Base-by-base conservation (phyloP, 1,140 invertebrate species). In the Sycophila sp. region DNA sequence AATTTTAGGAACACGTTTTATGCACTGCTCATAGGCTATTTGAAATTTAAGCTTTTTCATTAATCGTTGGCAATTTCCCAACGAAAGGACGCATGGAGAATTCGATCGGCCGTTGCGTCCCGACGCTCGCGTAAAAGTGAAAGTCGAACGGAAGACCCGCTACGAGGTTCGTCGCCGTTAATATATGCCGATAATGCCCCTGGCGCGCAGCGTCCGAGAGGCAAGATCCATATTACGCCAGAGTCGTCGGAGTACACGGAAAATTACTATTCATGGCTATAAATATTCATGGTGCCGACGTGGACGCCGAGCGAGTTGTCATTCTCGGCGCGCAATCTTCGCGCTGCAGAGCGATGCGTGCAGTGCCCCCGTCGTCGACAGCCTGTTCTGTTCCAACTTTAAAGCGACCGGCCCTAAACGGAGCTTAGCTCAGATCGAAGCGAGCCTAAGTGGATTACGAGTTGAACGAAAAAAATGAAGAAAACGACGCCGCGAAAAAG, bases 21-120 rank as follows among this genome's bases (percentile, higher is more conserved):
- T n/a, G n/a, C n/a, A n/a, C n/a, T n/a, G n/a, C n/a, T n/a, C n/a
- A n/a, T n/a, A n/a, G n/a, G n/a, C n/a, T n/a, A n/a, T n/a, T n/a
- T n/a, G n/a, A n/a, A n/a, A n/a, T n/a, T n/a, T n/a, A n/a, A n/a
- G n/a, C n/a, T n/a, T n/a, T n/a, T n/a, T n/a, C n/a, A n/a, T n/a
- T n/a, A n/a, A n/a, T n/a, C n/a, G n/a, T n/a, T n/a, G n/a, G n/a
- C n/a, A n/a, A n/a, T n/a, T n/a, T n/a, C n/a, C n/a, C n/a, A n/a
- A n/a, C n/a, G n/a, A n/a, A n/a, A n/a, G n/a, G n/a, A n/a, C n/a
- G n/a, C n/a, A n/a, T n/a, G n/a, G n/a, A n/a, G n/a, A n/a, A n/a
- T n/a, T n/a, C n/a, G n/a, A 47, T 7, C 42, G n/a, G n/a, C 40
- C 10, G 42, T 73, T 68, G 47, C 71, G 65, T 49, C 45, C 59